A percentile compares a stretch with the other conserved stretches of the same genome.
phyloP scores from a whole-genome alignment of 2,797 vertebrate species.

The Rhodeus uyekii region DNA sequence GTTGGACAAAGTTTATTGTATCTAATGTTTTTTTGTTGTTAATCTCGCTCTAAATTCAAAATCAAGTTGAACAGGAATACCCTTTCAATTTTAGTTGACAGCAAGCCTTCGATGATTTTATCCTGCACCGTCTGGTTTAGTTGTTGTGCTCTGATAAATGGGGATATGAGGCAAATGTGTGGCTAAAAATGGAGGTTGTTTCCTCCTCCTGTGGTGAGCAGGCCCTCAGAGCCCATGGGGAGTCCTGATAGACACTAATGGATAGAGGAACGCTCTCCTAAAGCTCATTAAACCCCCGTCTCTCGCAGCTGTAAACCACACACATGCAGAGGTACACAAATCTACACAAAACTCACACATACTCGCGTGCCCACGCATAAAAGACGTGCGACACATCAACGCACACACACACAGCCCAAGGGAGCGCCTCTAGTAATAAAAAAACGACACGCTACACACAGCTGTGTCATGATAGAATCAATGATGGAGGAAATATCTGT shows the following conservation, averaged over 20 bases:
- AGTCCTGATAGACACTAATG: conserved; percentile 69
- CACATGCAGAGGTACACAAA: conserved; percentile 19
- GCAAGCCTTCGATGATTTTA: conserved; percentile 18
- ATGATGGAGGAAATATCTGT: conserved; percentile 42
- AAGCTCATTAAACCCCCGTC: conserved; percentile 73
- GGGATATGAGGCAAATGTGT: not conserved
- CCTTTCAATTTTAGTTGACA: conserved; percentile 14
- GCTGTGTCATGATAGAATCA: conserved; percentile 34
- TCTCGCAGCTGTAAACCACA: conserved; percentile 69
- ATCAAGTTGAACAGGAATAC: conserved; percentile 9
- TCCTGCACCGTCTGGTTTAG: conserved; percentile 13
- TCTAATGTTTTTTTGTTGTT: too few relatives aligned
- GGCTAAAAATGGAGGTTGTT: conserved; percentile 33
- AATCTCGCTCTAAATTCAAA: conserved; percentile 2
- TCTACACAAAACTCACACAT: conserved; percentile 32
- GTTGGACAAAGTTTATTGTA: too few relatives aligned
- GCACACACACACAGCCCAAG: conserved; percentile 19
- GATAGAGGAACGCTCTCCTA: conserved; percentile 65
- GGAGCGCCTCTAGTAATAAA: conserved; percentile 12
- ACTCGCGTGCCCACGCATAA: not conserved
- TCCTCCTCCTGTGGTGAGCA: conserved; percentile 40
- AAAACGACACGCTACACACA: conserved; percentile 23
- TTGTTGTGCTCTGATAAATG: not conserved
- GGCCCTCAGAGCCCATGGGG: conserved; percentile 40
- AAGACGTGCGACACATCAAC: not conserved